Conservation (phyloP, 2,888 invertebrate genomes). For the Platerodrilus igneus region DNA sequence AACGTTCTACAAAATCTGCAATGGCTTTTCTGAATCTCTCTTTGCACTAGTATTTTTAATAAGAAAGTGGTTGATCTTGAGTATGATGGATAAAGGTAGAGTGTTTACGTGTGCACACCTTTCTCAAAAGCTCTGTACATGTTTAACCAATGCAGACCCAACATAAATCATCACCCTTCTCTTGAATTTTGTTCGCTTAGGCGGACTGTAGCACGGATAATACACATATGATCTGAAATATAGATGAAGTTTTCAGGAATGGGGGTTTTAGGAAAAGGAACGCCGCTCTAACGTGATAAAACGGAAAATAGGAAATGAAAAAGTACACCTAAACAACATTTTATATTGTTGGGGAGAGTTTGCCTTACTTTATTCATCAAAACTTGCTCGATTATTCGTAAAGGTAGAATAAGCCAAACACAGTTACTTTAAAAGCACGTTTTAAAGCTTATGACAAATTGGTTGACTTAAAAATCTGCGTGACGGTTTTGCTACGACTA, state of each 20-base stretch:
- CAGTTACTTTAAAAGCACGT: too few species aligned
- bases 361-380: too few species aligned
- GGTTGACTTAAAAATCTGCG: too few species aligned
- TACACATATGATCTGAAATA: conserved; percentile 39
- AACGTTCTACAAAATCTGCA: conserved; percentile 20
- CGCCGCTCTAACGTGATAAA: conserved; percentile 29
- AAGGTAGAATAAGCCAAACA: too few species aligned
- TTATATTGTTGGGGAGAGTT: not conserved
- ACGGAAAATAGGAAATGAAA: conserved; percentile 22
- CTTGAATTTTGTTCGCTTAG: conserved; percentile 34
- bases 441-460: too few species aligned
- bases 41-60: conserved; percentile 19
- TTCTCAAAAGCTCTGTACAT: conserved; percentile 12
- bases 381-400: too few species aligned
- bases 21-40: conserved; percentile 19
- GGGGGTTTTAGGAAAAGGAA: conserved; percentile 30
- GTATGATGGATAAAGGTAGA: conserved; percentile 5
- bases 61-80: conserved; percentile 12
- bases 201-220: conserved; percentile 35
- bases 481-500: too few species aligned
- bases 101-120: conserved; percentile 6
- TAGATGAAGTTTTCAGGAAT: conserved; percentile 33
- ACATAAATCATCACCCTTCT: conserved; percentile 36
- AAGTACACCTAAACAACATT: conserved; percentile 4
- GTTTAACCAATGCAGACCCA: conserved; percentile 24